These are phyloP conservation scores for Hyperoplus lanceolatus DNA, from an alignment of 2,797 vertebrate species.

Conservation along the genomic window DNA sequence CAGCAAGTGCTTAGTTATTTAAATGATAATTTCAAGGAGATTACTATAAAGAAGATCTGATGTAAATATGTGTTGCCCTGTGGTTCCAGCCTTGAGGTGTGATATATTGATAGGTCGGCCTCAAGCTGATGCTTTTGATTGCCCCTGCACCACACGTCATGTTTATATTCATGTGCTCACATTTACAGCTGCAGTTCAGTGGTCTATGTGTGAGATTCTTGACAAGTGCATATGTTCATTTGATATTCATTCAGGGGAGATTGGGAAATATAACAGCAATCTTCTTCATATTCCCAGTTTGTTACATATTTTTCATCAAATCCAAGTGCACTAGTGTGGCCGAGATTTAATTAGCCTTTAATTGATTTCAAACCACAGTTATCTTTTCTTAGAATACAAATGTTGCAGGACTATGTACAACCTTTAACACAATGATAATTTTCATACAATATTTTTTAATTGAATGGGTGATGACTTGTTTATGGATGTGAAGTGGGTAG, in stretches of 20 bases:
- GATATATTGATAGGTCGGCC: conserved; percentile 78
- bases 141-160: conserved; percentile 55
- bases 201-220: conserved; percentile 51
- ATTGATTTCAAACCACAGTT: conserved; percentile 25
- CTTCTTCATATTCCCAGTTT: conserved; percentile 40
- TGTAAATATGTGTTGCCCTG: conserved; percentile 65
- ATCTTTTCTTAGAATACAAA: neutral
- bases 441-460: neutral
- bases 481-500: neutral
- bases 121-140: conserved; percentile 68
- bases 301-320: conserved; percentile 25
- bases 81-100: conserved; percentile 67
- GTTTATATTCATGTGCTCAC: conserved; percentile 72
- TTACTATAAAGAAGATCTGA: conserved; percentile 64
- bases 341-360: conserved; percentile 23
- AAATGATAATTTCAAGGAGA: conserved; percentile 80
- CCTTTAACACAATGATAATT: neutral
- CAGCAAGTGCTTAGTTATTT: conserved; percentile 66
- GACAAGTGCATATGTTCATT: conserved; percentile 45
- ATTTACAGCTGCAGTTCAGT: conserved; percentile 47
- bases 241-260: conserved; percentile 54
- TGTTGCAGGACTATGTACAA: neutral
- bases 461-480: neutral
- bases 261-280: conserved; percentile 51
- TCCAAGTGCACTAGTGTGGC: neutral